Evolutionary conservation across 1,140 invertebrate species (phyloP).

Genomic region (Philaenus spumarius): DNA sequence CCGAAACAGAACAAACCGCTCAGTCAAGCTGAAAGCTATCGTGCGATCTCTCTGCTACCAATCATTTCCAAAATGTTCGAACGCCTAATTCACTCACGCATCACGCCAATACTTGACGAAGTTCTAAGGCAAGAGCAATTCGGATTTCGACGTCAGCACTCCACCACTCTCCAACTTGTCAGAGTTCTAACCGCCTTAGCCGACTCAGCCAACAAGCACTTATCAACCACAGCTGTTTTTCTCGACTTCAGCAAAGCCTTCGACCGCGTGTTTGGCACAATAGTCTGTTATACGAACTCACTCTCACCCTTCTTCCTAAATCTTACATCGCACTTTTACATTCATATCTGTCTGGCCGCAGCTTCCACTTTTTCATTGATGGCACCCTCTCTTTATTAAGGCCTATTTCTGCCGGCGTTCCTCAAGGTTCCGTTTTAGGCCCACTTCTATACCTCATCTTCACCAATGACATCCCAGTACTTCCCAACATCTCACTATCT

Average conservation of each 20-base stretch:
- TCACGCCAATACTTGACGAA: neutral
- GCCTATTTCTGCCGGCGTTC: constrained; percentile 8
- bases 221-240: constrained; percentile 23
- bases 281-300: constrained; percentile 35
- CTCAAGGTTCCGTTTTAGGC: constrained; percentile 18
- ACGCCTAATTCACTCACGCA: constrained; percentile 30
- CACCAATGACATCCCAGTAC: constrained; percentile 8
- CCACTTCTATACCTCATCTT: constrained; percentile 10
- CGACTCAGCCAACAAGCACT: neutral
- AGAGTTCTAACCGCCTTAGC: neutral
- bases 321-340: neutral
- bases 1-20: constrained; percentile 38
- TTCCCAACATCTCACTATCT: neutral
- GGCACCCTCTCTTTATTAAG: neutral
- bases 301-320: constrained; percentile 1
- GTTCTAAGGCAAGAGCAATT: constrained; percentile 32
- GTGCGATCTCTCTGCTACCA: constrained; percentile 36
- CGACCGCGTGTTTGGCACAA: constrained; percentile 38
- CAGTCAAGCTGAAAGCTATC: constrained; percentile 29
- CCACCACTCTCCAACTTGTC: constrained; percentile 35
- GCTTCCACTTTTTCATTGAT: constrained; percentile 5
- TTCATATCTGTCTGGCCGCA: constrained; percentile 10
- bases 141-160: constrained; percentile 36
- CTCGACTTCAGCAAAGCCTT: constrained; percentile 41
- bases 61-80: constrained; percentile 33